phyloP scores from a whole-genome alignment of 2,113 vertebrate species.

The Recurvirostra avosetta region DNA sequence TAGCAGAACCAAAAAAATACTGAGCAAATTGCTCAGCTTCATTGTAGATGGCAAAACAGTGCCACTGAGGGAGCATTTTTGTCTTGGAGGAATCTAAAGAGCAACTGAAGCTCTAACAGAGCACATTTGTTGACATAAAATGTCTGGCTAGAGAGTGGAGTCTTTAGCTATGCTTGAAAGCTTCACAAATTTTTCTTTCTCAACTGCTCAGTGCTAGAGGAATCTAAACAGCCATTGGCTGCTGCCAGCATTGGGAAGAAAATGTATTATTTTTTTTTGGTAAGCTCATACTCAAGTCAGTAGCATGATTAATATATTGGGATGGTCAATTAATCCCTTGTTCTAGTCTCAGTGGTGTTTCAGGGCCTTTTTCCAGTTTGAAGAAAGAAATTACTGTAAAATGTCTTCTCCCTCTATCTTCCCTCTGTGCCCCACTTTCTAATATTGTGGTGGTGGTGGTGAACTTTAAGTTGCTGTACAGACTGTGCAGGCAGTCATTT shows the following conservation, averaged over 20 bases:
- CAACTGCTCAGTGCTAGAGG: background rate
- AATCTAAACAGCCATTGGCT: slow-evolving; percentile 29
- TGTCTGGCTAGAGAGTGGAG: slow-evolving; percentile 5
- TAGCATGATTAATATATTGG: slow-evolving; percentile 11
- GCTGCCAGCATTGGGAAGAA: background rate
- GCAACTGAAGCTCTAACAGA: slow-evolving; percentile 21
- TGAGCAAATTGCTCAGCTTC: background rate
- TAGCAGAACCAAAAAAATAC: background rate
- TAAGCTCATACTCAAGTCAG: background rate
- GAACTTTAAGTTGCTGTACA: background rate
- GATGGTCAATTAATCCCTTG: slow-evolving; percentile 38
- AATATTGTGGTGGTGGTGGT: background rate
- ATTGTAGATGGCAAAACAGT: background rate
- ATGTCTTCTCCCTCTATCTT: background rate
- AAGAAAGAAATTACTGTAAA: slow-evolving; percentile 29
- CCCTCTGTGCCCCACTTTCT: background rate
- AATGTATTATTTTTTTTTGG: background rate
- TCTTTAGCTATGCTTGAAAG: slow-evolving; percentile 34
- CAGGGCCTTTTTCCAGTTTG: background rate
- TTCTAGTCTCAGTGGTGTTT: background rate
- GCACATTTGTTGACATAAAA: background rate
- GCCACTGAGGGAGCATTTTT: background rate
- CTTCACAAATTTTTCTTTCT: slow-evolving; percentile 33
- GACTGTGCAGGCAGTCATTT: background rate
- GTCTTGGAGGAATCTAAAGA: slow-evolving; percentile 6